A percentile compares a stretch with the other conserved stretches of the same genome.
phyloP scores from a whole-genome alignment of 2,797 vertebrate species.

The Falco biarmicus region DNA sequence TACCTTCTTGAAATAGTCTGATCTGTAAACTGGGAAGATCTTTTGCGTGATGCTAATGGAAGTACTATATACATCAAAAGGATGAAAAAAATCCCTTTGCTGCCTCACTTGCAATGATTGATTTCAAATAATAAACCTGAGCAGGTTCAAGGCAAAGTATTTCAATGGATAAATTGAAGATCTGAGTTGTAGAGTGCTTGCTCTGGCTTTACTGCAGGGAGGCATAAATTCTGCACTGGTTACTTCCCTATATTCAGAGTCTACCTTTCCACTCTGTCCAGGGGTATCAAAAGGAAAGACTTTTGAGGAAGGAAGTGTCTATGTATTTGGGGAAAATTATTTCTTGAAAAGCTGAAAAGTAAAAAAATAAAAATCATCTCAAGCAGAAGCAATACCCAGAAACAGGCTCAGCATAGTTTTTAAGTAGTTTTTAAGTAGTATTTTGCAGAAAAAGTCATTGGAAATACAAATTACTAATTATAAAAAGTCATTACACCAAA shows the following conservation, averaged over 20 bases:
- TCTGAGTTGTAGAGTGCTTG: not conserved
- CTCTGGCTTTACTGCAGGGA: not conserved
- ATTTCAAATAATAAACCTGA: constrained; percentile 6
- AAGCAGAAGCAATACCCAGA: not conserved
- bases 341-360: not conserved
- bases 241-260: not conserved
- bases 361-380: not conserved
- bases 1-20: not conserved
- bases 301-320: not conserved
- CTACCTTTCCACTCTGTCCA: not conserved
- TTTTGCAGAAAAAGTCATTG: not conserved
- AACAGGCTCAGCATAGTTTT: not conserved
- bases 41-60: not conserved
- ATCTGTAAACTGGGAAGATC: not conserved
- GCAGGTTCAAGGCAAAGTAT: not conserved
- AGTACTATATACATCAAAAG: not conserved
- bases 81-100: not conserved
- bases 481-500: not conserved
- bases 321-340: not conserved
- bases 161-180: not conserved
- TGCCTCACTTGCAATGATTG: not conserved
- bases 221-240: not conserved
- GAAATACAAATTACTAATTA: not conserved
- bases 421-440: not conserved
- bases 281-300: not conserved